Evolutionary conservation across 2,797 vertebrate species (phyloP), one percentile per base, ranked within the genome.

Genomic region (Kryptopterus vitreolus): DNA sequence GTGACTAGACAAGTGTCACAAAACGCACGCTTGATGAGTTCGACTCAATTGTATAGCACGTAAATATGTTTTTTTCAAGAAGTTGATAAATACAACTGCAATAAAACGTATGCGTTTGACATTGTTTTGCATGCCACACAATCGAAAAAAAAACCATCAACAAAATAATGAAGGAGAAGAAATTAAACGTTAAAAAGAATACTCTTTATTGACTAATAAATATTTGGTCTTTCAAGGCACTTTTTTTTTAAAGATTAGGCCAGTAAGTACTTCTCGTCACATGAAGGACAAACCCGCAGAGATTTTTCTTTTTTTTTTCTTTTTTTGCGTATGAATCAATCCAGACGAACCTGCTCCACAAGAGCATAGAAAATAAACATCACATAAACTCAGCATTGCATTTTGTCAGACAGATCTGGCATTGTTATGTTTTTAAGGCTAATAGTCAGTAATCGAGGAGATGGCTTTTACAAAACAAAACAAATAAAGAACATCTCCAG

Each of bases 251-350:
- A 78, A 81, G 81, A 83, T 83, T 81, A 86, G 87, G 87, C 86
- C 82, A 88, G 86, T 93, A 93, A 94, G 92, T 92, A 93, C 92
- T 92, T 91, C 88, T 86, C 79, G 87, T 90, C 90, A 87, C 77
- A 85, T 87, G 88, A 76, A 81, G 78, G 83, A 86, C 84, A 86
- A 76, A 75, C 81, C 84, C 81, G 57, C 70, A 76, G 57, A 71
- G 68, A 76, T 61, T 52, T 61, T 33, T 33, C 26, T 72, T 33
- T 31, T 26, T 15, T 69, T 53, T 61, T 20, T 33, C 29, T 72
- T 31, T 29, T 24, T 26, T 69, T 53, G 72, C 9, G 48, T 73
- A 77, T 71, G 75, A 76, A 84, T 57, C 31, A 31, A 77, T 81
- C 43, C 61, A 83, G 70, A 79, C 57, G 68, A 58, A 84, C 46